A percentile compares a stretch with the other conserved stretches of the same genome.
phyloP scores from a whole-genome alignment of 2,113 vertebrate species.

The Polypterus senegalus region DNA sequence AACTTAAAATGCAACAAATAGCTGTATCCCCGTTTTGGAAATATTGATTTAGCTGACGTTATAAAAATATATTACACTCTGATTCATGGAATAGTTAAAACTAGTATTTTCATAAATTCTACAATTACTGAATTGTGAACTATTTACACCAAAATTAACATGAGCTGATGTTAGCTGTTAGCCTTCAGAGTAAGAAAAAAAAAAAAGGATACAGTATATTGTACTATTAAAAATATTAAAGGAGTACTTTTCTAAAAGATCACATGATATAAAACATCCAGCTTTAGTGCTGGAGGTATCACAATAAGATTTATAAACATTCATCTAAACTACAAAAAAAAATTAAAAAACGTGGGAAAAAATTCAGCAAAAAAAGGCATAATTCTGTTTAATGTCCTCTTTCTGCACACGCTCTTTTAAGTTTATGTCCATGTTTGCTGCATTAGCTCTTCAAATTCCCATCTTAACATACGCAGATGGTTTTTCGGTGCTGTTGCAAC shows the following conservation, averaged over 20 bases:
- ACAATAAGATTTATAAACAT: background rate
- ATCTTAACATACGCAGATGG: constrained; percentile 57
- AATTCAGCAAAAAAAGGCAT: background rate
- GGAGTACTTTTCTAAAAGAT: background rate
- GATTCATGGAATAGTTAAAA: constrained; percentile 25
- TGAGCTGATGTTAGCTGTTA: background rate
- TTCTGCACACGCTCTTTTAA: background rate
- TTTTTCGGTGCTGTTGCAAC: constrained; percentile 56
- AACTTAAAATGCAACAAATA: too few species aligned
- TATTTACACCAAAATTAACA: constrained; percentile 26
- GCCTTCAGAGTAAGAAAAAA: background rate
- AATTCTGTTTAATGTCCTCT: background rate
- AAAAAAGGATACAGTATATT: constrained; percentile 4
- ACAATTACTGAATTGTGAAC: background rate
- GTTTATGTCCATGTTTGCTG: background rate
- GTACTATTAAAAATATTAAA: background rate
- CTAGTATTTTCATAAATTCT: constrained; percentile 22
- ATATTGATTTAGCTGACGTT: constrained; percentile 24
- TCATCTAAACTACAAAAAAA: background rate
- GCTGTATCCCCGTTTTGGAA: constrained; percentile 5
- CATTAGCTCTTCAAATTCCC: too few species aligned
- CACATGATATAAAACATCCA: background rate
- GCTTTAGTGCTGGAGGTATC: background rate
- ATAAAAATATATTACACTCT: constrained; percentile 40
- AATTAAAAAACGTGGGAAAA: background rate